Percentiles rank a stretch among this genome's conserved stretches.
Evolutionary conservation across 2,797 vertebrate species (phyloP).

Genomic region (Alcedo atthis): DNA sequence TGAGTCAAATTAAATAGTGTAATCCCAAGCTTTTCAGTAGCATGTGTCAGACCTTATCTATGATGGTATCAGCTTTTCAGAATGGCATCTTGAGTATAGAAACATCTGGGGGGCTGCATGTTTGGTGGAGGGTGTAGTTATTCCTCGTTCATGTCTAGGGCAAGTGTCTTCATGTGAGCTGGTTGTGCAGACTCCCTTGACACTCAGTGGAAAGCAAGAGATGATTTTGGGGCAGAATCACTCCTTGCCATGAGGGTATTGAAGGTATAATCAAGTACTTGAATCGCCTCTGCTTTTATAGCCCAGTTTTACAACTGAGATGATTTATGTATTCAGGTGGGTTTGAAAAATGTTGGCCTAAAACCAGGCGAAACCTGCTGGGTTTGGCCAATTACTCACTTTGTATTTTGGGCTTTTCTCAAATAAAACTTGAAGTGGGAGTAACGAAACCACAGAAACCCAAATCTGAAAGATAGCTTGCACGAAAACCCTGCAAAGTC

Average conservation of each 20-base stretch:
- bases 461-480: background rate
- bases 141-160: background rate
- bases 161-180: background rate
- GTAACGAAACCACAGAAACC: background rate
- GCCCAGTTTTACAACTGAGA: background rate
- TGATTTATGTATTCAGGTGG: conserved; percentile 35
- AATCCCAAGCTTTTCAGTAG: background rate
- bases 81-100: background rate
- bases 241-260: background rate
- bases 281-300: background rate
- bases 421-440: background rate
- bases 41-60: background rate
- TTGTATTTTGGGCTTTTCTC: background rate
- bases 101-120: background rate
- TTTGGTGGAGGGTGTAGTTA: background rate
- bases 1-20: background rate
- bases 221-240: background rate
- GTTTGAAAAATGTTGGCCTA: background rate
- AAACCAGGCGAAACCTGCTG: background rate
- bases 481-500: background rate
- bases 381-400: background rate
- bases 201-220: background rate
- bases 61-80: background rate
- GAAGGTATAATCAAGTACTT: background rate
- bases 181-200: background rate